phyloP scores from a whole-genome alignment of 2,113 vertebrate genomes.

The Parus major region DNA sequence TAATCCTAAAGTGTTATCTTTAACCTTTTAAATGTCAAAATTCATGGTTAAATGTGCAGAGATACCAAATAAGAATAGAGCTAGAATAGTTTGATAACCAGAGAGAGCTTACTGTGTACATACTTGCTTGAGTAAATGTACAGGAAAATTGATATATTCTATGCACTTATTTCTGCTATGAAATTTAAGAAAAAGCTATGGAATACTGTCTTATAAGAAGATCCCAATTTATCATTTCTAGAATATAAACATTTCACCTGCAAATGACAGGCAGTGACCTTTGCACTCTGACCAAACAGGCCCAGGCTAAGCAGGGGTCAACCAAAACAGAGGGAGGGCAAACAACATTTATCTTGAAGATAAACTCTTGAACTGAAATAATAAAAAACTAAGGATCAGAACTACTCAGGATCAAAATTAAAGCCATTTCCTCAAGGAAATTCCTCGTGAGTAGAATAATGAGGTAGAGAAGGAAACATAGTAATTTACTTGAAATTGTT shows the following conservation, averaged over 20 bases:
- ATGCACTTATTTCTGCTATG: not conserved
- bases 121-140: not conserved
- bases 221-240: not conserved
- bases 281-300: not conserved
- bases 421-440: not conserved
- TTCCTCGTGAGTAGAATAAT: not conserved
- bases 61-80: not conserved
- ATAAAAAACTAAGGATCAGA: not conserved
- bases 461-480: not conserved
- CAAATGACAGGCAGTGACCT: slow-evolving; percentile 8
- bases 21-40: not conserved
- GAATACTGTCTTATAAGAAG: not conserved
- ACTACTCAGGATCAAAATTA: not conserved
- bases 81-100: not conserved
- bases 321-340: not conserved
- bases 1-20: not conserved
- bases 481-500: not conserved
- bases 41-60: not conserved
- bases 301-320: not conserved
- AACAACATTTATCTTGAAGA: not conserved
- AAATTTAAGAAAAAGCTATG: not conserved
- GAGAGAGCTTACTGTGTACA: not conserved
- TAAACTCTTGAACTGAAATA: not conserved
- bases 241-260: not conserved
- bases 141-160: not conserved